A percentile compares a stretch with the other conserved stretches of the same genome.
These are phyloP conservation scores for Platerodrilus igneus DNA, from an alignment of 2,888 invertebrate genomes.

Conservation along the genomic window DNA sequence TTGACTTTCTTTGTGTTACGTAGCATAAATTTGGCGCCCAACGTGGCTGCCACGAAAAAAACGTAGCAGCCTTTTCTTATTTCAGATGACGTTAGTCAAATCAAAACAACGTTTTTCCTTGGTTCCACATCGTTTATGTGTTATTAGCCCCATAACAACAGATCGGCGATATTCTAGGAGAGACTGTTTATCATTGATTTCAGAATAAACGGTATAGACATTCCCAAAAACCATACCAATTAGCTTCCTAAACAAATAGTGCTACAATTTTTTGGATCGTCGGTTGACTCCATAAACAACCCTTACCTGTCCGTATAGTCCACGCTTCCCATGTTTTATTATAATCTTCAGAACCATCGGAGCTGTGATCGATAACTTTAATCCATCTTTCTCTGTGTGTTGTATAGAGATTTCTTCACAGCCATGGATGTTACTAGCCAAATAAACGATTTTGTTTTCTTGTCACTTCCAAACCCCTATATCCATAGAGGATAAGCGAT, in stretches of 20 bases:
- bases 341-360: constrained; percentile 4
- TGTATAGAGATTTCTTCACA: neutral
- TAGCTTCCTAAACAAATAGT: constrained; percentile 5
- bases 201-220: neutral
- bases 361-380: neutral
- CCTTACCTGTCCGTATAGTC: constrained; percentile 9
- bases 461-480: constrained; percentile 16
- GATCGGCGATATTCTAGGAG: constrained; percentile 7
- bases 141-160: no score
- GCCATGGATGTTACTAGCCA: constrained; percentile 16
- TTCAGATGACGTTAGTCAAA: no score
- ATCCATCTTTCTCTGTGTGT: constrained; percentile 7
- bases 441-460: constrained; percentile 14
- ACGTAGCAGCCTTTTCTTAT: no score
- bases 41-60: no score
- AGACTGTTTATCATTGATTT: neutral
- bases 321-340: constrained; percentile 5
- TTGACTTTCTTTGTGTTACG: no score
- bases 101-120: no score
- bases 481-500: neutral
- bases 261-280: constrained; percentile 9
- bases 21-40: no score
- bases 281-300: constrained; percentile 4
- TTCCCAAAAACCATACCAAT: constrained; percentile 5
- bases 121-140: no score